These are phyloP conservation scores for Cottus gobio DNA, from an alignment of 2,113 vertebrate species.

Conservation along the genomic window DNA sequence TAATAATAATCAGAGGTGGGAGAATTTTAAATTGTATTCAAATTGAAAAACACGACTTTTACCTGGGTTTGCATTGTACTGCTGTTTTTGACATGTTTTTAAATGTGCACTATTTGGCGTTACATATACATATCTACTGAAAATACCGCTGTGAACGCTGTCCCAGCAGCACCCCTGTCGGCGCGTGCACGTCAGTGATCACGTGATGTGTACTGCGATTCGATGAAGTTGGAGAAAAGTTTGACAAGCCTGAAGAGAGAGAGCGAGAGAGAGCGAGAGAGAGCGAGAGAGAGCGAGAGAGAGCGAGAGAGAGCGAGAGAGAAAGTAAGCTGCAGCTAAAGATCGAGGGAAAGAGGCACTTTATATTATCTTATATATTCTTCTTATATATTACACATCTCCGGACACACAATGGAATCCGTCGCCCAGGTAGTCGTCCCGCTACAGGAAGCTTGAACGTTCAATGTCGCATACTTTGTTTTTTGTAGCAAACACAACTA, in stretches of 20 bases:
- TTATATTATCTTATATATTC: too few species aligned
- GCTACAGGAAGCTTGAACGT: not conserved
- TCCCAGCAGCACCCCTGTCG: constrained; percentile 33
- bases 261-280: not conserved
- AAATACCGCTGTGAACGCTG: not conserved
- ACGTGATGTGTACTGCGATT: constrained; percentile 54
- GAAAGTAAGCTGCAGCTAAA: not conserved
- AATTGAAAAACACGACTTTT: too few species aligned
- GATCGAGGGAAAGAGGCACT: not conserved
- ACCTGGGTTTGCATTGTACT: too few species aligned
- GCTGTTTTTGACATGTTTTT: too few species aligned
- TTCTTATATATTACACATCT: not conserved
- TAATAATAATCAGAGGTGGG: too few species aligned
- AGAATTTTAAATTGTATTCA: too few species aligned
- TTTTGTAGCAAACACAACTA: constrained; percentile 13
- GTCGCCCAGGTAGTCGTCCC: constrained; percentile 71
- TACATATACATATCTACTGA: not conserved
- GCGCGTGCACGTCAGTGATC: constrained; percentile 40
- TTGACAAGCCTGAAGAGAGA: constrained; percentile 56
- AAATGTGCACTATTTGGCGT: too few species aligned
- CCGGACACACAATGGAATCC: constrained; percentile 60
- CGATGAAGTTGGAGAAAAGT: constrained; percentile 70
- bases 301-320: not conserved
- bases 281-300: not conserved
- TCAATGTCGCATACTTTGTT: constrained; percentile 7